Evolutionary conservation across 2,888 invertebrate species (phyloP).

Genomic region (Pachycephus smyrnensis): DNA sequence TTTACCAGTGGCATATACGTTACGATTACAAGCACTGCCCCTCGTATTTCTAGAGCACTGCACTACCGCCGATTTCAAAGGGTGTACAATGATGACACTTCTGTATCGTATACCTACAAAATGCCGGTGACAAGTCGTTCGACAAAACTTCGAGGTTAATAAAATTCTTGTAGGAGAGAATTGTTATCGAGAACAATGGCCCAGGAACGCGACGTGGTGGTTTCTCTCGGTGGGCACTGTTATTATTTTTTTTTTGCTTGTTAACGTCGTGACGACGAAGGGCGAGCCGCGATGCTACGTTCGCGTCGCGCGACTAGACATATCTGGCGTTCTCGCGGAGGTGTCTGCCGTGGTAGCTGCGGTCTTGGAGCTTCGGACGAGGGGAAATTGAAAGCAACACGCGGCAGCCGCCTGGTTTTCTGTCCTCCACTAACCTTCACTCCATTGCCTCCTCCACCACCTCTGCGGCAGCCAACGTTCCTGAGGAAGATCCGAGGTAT

Average conservation of each 20-base stretch:
- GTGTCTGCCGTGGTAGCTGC: conserved; percentile 5
- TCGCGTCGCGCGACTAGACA: conserved; percentile 23
- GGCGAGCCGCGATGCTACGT: not conserved
- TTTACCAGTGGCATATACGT: not conserved
- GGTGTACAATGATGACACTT: not conserved
- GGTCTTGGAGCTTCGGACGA: conserved; percentile 28
- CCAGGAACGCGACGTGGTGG: not conserved
- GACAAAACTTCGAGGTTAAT: not conserved
- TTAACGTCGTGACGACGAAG: not conserved
- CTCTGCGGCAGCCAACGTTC: conserved; percentile 9
- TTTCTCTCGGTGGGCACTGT: not conserved
- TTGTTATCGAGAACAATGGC: not conserved
- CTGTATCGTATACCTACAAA: not conserved
- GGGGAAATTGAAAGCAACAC: conserved; percentile 33
- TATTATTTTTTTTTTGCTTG: not conserved
- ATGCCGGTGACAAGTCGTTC: not conserved
- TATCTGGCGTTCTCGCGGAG: conserved; percentile 19
- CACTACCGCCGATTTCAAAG: not conserved
- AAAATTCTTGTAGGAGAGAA: too few relatives aligned
- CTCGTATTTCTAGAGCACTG: not conserved
- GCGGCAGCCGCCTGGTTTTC: conserved; percentile 32
- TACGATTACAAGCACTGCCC: not conserved
- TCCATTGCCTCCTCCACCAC: conserved; percentile 13
- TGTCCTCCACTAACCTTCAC: conserved; percentile 32
- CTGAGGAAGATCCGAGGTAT: conserved; percentile 33